Conservation (phyloP, 2,113 vertebrate genomes). For the Tyto alba region DNA sequence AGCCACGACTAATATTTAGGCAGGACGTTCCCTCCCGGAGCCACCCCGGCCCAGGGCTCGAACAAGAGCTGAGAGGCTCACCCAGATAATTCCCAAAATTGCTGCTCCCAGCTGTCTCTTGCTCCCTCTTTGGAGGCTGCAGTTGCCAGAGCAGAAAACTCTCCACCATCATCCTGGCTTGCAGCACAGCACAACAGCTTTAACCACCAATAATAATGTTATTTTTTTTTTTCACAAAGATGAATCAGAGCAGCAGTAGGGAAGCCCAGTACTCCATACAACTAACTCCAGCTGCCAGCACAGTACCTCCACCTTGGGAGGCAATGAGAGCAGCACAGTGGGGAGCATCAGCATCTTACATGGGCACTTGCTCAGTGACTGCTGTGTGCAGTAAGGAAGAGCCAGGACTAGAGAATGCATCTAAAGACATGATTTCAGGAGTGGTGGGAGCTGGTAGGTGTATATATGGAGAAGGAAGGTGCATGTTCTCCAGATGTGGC, state of each 20-base stretch:
- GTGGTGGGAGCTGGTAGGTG: not conserved
- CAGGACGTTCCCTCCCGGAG: not conserved
- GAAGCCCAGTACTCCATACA: not conserved
- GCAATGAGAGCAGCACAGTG: no score
- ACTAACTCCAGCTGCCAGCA: not conserved
- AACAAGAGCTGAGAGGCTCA: not conserved
- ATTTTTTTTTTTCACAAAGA: not conserved
- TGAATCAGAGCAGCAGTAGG: not conserved
- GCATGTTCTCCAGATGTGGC: not conserved
- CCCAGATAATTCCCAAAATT: fast-evolving
- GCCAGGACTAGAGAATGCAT: fast-evolving
- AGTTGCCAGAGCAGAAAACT: not conserved
- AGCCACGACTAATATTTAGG: not conserved
- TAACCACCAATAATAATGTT: fast-evolving
- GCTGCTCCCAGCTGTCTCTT: not conserved
- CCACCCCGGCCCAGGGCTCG: fast-evolving
- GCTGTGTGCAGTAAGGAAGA: fast-evolving
- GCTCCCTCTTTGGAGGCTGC: not conserved
- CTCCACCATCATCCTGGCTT: not conserved
- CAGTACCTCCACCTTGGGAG: fast-evolving
- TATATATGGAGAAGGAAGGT: fast-evolving
- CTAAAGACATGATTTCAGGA: not conserved
- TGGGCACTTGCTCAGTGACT: not conserved
- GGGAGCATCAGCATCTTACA: not conserved
- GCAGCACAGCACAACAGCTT: not conserved